Evolutionary conservation across 2,888 invertebrate species (phyloP).

Genomic region (Drosophila aldrichi): DNA sequence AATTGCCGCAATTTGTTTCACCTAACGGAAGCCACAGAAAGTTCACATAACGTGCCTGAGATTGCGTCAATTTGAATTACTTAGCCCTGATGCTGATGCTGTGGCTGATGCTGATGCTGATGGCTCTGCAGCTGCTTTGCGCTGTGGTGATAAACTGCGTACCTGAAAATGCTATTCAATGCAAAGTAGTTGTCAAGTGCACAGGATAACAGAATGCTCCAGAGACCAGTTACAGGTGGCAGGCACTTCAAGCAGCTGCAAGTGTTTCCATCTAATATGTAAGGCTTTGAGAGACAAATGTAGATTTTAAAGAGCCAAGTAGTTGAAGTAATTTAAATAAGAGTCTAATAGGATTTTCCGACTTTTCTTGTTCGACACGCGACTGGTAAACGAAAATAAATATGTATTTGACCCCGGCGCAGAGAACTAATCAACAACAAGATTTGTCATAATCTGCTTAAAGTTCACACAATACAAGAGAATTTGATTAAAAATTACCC

Average conservation of each 20-base stretch:
- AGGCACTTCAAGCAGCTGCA: slow-evolving; percentile 1
- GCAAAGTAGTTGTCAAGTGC: slow-evolving; percentile 59
- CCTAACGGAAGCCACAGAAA: slow-evolving; percentile 58
- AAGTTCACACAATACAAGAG: slow-evolving; percentile 34
- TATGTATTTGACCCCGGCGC: not conserved
- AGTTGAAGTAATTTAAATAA: not conserved
- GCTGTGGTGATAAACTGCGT: slow-evolving; percentile 49
- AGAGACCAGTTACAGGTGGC: slow-evolving; percentile 30
- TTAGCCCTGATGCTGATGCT: slow-evolving; percentile 26
- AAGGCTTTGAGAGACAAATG: not conserved
- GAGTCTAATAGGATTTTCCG: not conserved
- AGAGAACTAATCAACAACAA: slow-evolving; percentile 16
- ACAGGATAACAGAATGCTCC: slow-evolving; percentile 42
- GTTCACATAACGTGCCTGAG: slow-evolving; percentile 54
- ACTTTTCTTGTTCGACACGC: not conserved
- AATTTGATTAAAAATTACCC: slow-evolving; percentile 44
- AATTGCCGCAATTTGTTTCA: slow-evolving; percentile 72
- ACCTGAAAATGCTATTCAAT: slow-evolving; percentile 55
- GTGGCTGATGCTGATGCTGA: slow-evolving; percentile 1
- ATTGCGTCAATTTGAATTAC: slow-evolving; percentile 66
- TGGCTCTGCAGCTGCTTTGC: slow-evolving; percentile 9
- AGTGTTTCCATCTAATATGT: slow-evolving; percentile 10
- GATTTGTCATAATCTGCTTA: slow-evolving; percentile 50
- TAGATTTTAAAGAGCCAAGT: not conserved
- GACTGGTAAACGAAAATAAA: slow-evolving; percentile 4